Evolutionary conservation across 2,888 invertebrate genomes (phyloP).

Genomic region (Willowsia nigromaculata): DNA sequence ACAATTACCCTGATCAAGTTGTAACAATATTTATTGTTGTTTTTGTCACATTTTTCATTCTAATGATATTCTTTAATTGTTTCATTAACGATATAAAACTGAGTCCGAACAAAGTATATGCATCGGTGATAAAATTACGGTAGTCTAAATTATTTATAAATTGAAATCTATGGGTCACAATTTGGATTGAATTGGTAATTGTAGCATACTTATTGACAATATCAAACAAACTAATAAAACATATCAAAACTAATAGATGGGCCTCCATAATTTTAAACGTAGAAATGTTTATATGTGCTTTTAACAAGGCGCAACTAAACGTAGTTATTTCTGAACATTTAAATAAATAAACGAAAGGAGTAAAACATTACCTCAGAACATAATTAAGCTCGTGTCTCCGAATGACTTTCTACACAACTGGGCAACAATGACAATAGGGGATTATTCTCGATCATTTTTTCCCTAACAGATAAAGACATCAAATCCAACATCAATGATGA

Average conservation of each 20-base stretch:
- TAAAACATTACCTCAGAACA: not conserved
- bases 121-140: no score
- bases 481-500: constrained; percentile 36
- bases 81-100: not conserved
- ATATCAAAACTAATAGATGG: no score
- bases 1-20: not conserved
- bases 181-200: no score
- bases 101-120: no score
- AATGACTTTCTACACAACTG: not conserved
- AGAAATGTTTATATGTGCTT: no score
- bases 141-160: no score
- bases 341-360: not conserved
- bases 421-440: not conserved
- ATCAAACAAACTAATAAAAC: no score
- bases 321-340: not conserved
- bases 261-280: no score
- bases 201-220: no score
- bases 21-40: constrained; percentile 19
- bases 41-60: constrained; percentile 10
- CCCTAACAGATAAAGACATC: constrained; percentile 56
- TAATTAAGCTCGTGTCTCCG: not conserved
- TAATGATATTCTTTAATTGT: not conserved
- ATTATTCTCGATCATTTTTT: not conserved
- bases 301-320: not conserved
- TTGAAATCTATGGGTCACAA: no score